Evolutionary conservation across 2,113 vertebrate species (phyloP).

Genomic region (Bubo scandiacus): DNA sequence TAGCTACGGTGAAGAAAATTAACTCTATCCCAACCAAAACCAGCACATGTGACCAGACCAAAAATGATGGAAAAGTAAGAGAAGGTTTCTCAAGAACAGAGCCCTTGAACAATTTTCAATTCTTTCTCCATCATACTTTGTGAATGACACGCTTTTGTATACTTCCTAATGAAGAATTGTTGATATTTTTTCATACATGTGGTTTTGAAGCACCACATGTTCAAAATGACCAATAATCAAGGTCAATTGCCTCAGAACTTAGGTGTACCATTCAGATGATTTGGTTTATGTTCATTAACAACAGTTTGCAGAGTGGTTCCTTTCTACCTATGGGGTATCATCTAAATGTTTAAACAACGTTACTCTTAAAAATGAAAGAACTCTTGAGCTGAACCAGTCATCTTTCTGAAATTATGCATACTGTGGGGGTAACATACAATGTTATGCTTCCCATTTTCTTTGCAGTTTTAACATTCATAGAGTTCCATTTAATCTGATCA

Average conservation of each 20-base stretch:
- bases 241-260: not conserved
- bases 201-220: not conserved
- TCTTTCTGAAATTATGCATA: not conserved
- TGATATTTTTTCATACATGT: not conserved
- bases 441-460: not conserved
- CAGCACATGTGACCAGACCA: not conserved
- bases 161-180: not conserved
- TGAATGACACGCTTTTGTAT: too few species aligned
- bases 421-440: not conserved
- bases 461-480: constrained; percentile 11
- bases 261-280: not conserved
- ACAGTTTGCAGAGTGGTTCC: not conserved
- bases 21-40: too few species aligned
- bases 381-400: not conserved
- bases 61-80: not conserved
- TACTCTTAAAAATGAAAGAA: not conserved
- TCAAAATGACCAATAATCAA: not conserved
- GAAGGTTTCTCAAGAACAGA: not conserved
- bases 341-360: not conserved
- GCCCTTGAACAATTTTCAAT: not conserved
- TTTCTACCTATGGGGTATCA: not conserved
- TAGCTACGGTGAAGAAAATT: too few species aligned
- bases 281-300: not conserved
- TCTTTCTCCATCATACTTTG: not conserved
- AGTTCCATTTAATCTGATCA: not conserved